Base-by-base conservation (phyloP, 2,113 vertebrate species). In the Oryzias woworae region DNA sequence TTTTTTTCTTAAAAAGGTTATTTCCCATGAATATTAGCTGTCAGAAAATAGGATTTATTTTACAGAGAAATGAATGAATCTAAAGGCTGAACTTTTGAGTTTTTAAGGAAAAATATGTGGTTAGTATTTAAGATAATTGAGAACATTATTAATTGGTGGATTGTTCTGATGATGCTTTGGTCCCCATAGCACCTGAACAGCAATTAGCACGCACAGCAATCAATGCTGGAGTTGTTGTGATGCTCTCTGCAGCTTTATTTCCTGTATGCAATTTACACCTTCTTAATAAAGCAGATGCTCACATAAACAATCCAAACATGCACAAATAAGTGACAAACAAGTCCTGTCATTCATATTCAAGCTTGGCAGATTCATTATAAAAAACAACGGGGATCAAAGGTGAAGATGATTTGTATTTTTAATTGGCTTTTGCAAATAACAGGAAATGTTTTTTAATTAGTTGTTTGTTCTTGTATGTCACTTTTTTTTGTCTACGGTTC, bases 261-360 rank as follows among this genome's bases (percentile, higher is more conserved):
- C 43, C 71, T 26, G 46, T 58, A 45, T 63, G 64, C 44, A 84
- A 78, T 85, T 87, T 57, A 81, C 82, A 85, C 85, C 55, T 83
- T 3, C 47, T 41, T 3, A 47, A 62, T 55, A 7, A 10, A 54
- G 59, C 71, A 69, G 67, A 60, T 67, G 63, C 59, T 13, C 54
- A 31, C 54, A 43, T n/a, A 13, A 12, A 51, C 18, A 31, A 56
- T 36, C 24, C 22, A 55, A 2, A 60, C 1, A 23, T 4, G 64
- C 50, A 31, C 36, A 56, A 42, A 53, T 16, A 4, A 51, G 47
- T 46, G 14, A 46, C 0, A 7, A 8, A 55, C 51, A 28, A 17
- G 18, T 7, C n/a, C 5, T 22, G 41, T 14, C 15, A 14, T 8
- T 53, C 1, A 15, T 17, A 53, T 57, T 2, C 31, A 14, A 18